A percentile compares a stretch with the other conserved stretches of the same genome.
Evolutionary conservation across 2,797 vertebrate genomes (phyloP).

Genomic region (Gallirallus australis): DNA sequence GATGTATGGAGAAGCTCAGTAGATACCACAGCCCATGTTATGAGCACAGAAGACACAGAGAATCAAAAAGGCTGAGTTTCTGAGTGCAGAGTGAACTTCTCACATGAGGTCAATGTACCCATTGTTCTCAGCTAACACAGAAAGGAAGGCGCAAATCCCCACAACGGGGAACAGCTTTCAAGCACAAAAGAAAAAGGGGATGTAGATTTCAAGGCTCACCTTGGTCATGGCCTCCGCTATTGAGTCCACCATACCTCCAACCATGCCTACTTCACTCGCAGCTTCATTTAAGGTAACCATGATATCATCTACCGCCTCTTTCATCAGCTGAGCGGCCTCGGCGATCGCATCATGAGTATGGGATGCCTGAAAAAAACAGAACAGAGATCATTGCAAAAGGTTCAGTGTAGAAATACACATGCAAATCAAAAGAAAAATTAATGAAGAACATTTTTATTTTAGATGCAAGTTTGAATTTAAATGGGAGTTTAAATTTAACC

Average conservation of each 20-base stretch:
- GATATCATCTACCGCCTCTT: constrained; percentile 96
- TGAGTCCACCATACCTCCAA: constrained; percentile 96
- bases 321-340: constrained; percentile 95
- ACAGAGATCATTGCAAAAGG: background rate
- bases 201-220: constrained; percentile 76
- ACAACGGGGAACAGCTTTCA: background rate
- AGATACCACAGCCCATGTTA: background rate
- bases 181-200: rapidly evolving
- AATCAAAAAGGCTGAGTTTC: background rate
- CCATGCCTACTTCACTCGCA: constrained; percentile 95
- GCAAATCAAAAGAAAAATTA: too few relatives aligned
- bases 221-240: constrained; percentile 94
- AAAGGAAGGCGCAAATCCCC: background rate
- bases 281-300: constrained; percentile 98
- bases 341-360: constrained; percentile 96
- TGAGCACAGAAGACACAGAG: background rate
- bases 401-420: too few relatives aligned
- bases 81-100: background rate
- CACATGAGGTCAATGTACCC: background rate
- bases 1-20: background rate
- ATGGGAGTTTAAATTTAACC: too few relatives aligned
- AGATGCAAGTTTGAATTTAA: too few relatives aligned
- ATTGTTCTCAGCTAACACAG: background rate
- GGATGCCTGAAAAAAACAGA: constrained; percentile 80
- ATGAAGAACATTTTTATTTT: too few relatives aligned